These are phyloP conservation scores for Cybosia mesomella DNA, from an alignment of 2,888 invertebrate genomes.

Conservation along the genomic window DNA sequence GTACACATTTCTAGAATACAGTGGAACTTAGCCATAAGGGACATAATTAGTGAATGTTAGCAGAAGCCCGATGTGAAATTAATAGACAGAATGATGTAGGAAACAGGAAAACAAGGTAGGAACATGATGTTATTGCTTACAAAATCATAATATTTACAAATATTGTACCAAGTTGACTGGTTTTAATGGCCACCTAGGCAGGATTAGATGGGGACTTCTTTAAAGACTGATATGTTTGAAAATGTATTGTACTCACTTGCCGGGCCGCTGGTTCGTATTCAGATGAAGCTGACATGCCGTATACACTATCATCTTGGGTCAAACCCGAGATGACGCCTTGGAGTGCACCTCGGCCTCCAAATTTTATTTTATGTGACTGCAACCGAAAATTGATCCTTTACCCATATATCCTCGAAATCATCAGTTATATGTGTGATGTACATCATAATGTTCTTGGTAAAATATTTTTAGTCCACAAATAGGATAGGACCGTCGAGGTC, in stretches of 20 bases:
- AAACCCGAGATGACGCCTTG: constrained; percentile 84
- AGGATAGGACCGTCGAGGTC: constrained; percentile 82
- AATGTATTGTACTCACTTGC: constrained; percentile 77
- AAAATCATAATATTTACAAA: constrained; percentile 54
- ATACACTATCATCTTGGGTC: constrained; percentile 86
- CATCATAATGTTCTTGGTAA: constrained; percentile 78
- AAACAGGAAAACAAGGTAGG: constrained; percentile 38
- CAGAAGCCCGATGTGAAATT: constrained; percentile 21
- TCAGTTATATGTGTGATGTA: constrained; percentile 65
- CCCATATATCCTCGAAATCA: constrained; percentile 72
- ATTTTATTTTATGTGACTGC: constrained; percentile 83
- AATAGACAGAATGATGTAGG: constrained; percentile 30
- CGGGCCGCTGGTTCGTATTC: constrained; percentile 85
- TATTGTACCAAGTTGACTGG: constrained; percentile 38
- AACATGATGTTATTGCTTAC: constrained; percentile 46
- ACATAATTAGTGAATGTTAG: constrained; percentile 16
- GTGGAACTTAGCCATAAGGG: constrained; percentile 13
- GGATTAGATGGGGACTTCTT: constrained; percentile 30
- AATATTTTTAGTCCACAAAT: constrained; percentile 83
- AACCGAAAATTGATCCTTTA: constrained; percentile 83
- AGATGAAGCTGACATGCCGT: constrained; percentile 86
- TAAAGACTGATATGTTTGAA: constrained; percentile 30
- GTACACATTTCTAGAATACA: constrained; percentile 20
- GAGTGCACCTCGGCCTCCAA: constrained; percentile 82
- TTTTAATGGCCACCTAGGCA: constrained; percentile 34